Evolutionary conservation across 2,113 vertebrate genomes (phyloP).

Genomic region (Trogon melanurus): DNA sequence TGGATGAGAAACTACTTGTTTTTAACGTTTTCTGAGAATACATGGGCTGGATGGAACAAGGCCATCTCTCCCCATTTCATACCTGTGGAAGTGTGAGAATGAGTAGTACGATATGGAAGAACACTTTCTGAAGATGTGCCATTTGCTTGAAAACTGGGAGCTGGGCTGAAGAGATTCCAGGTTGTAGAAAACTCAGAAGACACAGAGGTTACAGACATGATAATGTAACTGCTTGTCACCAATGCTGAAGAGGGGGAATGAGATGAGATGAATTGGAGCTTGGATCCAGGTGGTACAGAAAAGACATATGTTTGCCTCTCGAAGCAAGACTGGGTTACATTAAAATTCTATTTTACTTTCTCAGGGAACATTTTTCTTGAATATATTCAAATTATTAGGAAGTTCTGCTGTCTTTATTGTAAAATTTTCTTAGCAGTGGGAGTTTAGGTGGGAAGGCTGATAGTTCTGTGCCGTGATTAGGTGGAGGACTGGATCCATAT

Average conservation of each 20-base stretch:
- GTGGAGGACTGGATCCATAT: not conserved
- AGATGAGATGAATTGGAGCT: not conserved
- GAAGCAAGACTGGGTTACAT: not conserved
- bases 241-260: not conserved
- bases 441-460: not conserved
- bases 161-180: not conserved
- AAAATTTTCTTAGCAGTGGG: not conserved
- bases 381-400: not conserved
- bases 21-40: not conserved
- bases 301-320: not conserved
- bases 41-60: not conserved
- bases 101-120: not conserved
- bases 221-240: not conserved
- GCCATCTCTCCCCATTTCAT: not conserved
- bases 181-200: not conserved
- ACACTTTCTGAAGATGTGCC: not conserved
- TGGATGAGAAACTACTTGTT: accelerated
- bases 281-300: not conserved
- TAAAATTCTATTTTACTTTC: not conserved
- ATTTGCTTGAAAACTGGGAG: not conserved
- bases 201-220: not conserved
- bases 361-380: not conserved
- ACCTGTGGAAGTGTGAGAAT: not conserved
- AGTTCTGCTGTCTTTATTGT: not conserved
- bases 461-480: not conserved